phyloP scores from a whole-genome alignment of 2,113 vertebrate genomes.

The Cavia porcellus region DNA sequence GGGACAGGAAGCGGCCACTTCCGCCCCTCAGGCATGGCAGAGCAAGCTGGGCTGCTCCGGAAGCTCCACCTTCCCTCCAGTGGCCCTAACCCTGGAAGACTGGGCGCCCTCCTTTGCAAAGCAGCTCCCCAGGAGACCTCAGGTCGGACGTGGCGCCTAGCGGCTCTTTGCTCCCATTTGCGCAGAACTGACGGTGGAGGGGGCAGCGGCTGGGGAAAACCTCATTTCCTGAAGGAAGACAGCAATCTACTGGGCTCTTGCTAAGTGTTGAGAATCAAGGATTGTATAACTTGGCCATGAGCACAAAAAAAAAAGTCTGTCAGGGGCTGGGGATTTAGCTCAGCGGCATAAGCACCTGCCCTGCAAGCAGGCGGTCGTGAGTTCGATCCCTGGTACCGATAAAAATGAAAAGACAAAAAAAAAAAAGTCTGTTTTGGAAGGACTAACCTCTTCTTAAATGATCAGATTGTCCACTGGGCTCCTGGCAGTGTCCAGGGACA shows the following conservation, averaged over 20 bases:
- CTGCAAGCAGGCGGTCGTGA: too few species aligned
- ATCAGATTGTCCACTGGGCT: neutral
- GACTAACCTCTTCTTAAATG: neutral
- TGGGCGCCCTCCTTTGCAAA: neutral
- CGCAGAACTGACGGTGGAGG: neutral
- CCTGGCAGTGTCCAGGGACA: fast-evolving
- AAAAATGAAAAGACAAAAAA: neutral
- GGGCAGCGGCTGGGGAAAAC: neutral
- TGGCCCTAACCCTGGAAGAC: fast-evolving
- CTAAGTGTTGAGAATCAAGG: neutral
- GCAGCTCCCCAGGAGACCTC: fast-evolving
- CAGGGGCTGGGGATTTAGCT: too few species aligned
- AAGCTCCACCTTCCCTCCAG: neutral
- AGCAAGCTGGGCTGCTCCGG: neutral
- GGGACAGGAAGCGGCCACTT: neutral
- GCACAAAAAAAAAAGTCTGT: neutral
- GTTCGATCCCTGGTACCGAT: too few species aligned
- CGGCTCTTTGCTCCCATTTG: neutral
- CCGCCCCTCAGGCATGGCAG: fast-evolving
- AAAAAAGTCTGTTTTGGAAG: neutral
- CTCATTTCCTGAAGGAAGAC: slow-evolving; percentile 59
- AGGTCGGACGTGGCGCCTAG: fast-evolving
- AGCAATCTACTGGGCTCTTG: neutral
- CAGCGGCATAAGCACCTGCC: too few species aligned
- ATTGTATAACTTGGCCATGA: neutral